phyloP scores from a whole-genome alignment of 2,113 vertebrate genomes.

The Neodon shergylaensis region DNA sequence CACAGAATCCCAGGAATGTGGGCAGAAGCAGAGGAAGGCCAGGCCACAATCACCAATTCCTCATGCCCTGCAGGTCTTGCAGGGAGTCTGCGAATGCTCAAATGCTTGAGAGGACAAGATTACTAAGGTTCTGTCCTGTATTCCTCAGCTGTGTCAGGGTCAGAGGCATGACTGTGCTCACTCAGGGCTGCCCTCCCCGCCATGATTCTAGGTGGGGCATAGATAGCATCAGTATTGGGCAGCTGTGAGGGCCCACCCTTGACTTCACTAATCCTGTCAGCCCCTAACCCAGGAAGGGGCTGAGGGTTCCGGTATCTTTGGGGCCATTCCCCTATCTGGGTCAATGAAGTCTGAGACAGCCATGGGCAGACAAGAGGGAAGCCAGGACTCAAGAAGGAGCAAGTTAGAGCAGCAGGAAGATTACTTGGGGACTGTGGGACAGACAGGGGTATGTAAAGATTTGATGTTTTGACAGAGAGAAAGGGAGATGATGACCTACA shows the following conservation, averaged over 20 bases:
- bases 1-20: neutral
- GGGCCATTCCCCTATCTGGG: neutral
- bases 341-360: neutral
- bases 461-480: neutral
- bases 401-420: neutral
- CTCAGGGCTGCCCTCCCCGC: neutral
- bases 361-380: neutral
- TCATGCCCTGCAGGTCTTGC: neutral
- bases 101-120: neutral
- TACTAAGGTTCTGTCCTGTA: neutral
- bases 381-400: neutral
- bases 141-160: neutral
- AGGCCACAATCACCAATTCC: neutral
- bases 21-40: no score
- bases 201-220: neutral
- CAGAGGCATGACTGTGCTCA: no score
- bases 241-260: neutral
- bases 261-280: neutral
- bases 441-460: neutral
- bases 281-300: fast-evolving
- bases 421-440: neutral
- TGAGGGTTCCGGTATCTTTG: no score
- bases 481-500: neutral
- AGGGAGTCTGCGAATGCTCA: neutral
- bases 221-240: neutral